A percentile compares a stretch with the other conserved stretches of the same genome.
Evolutionary conservation across 2,113 vertebrate species (phyloP).

Genomic region (Eulacestoma nigropectus): DNA sequence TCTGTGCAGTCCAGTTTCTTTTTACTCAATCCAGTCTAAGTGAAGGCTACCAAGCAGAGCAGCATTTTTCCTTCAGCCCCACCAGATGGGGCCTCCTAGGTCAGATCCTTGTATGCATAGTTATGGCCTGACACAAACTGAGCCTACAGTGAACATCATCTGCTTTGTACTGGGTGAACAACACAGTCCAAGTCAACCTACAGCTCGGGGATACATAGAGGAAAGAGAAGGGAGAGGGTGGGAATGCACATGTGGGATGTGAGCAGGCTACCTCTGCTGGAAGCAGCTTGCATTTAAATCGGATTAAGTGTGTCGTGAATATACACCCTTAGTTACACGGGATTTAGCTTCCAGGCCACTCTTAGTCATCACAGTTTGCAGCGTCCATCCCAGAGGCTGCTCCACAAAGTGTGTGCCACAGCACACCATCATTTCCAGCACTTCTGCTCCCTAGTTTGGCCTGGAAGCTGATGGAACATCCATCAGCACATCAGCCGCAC

Average conservation of each 20-base stretch:
- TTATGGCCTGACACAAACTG: not conserved
- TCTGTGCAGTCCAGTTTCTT: not conserved
- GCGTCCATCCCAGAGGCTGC: not conserved
- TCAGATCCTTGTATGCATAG: not conserved
- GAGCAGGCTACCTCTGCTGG: not conserved
- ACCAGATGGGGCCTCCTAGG: not conserved
- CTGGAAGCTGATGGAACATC: not conserved
- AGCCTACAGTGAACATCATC: accelerated
- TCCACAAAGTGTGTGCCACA: not conserved
- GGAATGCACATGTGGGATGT: not conserved
- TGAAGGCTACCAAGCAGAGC: not conserved
- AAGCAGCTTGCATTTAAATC: not conserved
- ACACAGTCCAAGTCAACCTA: not conserved
- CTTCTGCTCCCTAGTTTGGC: not conserved
- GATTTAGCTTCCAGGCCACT: not conserved
- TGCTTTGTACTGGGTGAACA: not conserved
- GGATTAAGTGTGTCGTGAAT: not conserved
- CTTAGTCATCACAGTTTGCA: not conserved
- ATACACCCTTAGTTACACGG: not conserved
- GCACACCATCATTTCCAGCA: not conserved
- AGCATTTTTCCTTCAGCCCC: not conserved
- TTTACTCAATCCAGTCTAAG: not conserved
- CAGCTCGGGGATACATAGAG: accelerated
- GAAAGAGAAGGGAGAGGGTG: not conserved
- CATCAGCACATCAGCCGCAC: accelerated